Percentiles rank a stretch among this genome's conserved stretches.
These are phyloP conservation scores for Bovichtus diacanthus DNA, from an alignment of 2,797 vertebrate genomes.

Conservation along the genomic window DNA sequence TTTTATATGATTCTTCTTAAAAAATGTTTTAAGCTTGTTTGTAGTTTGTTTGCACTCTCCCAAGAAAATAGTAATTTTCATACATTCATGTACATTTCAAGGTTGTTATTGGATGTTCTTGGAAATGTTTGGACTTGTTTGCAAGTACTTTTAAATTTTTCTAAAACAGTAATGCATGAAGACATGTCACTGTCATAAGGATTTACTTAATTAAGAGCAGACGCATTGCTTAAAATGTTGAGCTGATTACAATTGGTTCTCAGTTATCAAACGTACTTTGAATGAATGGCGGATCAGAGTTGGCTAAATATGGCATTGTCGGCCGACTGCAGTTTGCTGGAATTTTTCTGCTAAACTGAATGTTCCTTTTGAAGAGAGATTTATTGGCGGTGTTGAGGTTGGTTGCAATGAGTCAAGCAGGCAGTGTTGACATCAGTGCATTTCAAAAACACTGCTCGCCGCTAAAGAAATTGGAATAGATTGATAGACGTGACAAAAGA, in stretches of 20 bases:
- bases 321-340: constrained; percentile 18
- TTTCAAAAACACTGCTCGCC: constrained; percentile 22
- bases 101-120: neutral
- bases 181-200: neutral
- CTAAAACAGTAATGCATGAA: neutral
- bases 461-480: constrained; percentile 1
- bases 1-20: neutral
- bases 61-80: neutral
- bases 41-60: neutral
- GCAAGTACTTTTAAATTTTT: neutral
- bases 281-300: neutral
- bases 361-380: constrained; percentile 38
- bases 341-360: constrained; percentile 4
- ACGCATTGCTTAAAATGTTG: neutral
- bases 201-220: neutral
- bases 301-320: constrained; percentile 33
- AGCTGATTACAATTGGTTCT: neutral
- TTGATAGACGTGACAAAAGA: constrained; percentile 10
- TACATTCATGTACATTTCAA: neutral
- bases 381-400: constrained; percentile 42
- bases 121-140: neutral
- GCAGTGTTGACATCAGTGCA: constrained; percentile 28
- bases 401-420: constrained; percentile 38
- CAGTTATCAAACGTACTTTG: neutral
- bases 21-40: too few species aligned